phyloP scores from a whole-genome alignment of 1,140 invertebrate genomes.

The Macrocentrus cingulum region DNA sequence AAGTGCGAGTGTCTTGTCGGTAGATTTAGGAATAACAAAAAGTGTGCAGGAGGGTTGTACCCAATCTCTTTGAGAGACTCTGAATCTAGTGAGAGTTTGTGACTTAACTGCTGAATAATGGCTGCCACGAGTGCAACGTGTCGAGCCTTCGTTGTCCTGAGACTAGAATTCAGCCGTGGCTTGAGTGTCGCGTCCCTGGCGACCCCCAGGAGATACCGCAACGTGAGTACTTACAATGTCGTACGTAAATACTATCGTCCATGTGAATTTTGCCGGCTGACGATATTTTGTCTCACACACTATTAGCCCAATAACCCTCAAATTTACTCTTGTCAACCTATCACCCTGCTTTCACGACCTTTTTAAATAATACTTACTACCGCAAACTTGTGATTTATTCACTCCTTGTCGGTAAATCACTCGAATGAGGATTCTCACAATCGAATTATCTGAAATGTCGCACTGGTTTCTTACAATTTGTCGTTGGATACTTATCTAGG shows the following conservation, averaged over 20 bases:
- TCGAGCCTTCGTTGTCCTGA: conserved; percentile 41
- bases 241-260: conserved; percentile 5
- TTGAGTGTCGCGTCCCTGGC: conserved; percentile 41
- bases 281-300: no score
- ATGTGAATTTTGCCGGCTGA: background rate
- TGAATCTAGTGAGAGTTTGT: background rate
- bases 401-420: no score
- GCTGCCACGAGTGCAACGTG: conserved; percentile 43
- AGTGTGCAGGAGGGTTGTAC: background rate
- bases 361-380: no score
- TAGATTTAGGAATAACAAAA: background rate
- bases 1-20: background rate
- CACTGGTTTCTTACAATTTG: no score
- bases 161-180: conserved; percentile 44
- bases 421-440: no score
- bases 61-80: background rate
- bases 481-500: no score
- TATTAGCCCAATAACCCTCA: background rate
- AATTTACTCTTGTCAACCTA: background rate
- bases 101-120: conserved; percentile 40
- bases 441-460: no score
- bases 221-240: conserved; percentile 39
- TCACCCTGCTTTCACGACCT: no score
- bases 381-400: no score
- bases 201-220: conserved; percentile 39